Evolutionary conservation across 2,888 invertebrate species (phyloP), one percentile per base, ranked within the genome.

Genomic region (Julus scanicus): DNA sequence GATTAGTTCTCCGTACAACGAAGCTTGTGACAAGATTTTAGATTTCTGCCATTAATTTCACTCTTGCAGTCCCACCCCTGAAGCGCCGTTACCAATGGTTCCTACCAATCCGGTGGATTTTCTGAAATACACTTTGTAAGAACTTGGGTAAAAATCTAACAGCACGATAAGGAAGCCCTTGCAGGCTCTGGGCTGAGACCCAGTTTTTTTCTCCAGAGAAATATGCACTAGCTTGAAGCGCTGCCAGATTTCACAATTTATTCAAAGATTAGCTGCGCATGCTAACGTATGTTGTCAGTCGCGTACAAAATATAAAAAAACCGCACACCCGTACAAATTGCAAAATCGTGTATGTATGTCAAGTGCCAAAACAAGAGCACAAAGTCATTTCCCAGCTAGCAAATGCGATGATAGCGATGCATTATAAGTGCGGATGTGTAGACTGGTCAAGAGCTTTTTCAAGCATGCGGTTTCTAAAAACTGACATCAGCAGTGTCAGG

Each of bases 281-380:
- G 80, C 80, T 80, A 80, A 80, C 80, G 80, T 80, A 80, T 80
- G 80, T 80, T 80, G 37, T 80, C 80, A 80, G 80, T 15, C 71
- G 63, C 29, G 29, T 13, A 29, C 71, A 71, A 80, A 2, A 80
- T 9, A 71, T 8, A 44, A 71, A 71, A 80, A 80, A 80, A 13
- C 37, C 80, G 11, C 37, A 80, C 13, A 39, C 29, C 29, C 80
- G 37, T 80, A 80, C 80, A 80, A 80, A 39, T 80, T 80, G 80
- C 80, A 37, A 15, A 80, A 80, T 80, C 80, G 80, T 80, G 80
- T 80, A 80, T 29, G 11, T 37, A 29, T 80, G 80, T 37, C 80
- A 80, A 80, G 80, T 80, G 80, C 29, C 80, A 80, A 80, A 71
- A 53, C 20, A 63, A 17, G 63, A 63, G 20, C 63, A n/a, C 63